These are phyloP conservation scores for Apaloderma vittatum DNA, from an alignment of 2,113 vertebrate genomes.

Conservation along the genomic window DNA sequence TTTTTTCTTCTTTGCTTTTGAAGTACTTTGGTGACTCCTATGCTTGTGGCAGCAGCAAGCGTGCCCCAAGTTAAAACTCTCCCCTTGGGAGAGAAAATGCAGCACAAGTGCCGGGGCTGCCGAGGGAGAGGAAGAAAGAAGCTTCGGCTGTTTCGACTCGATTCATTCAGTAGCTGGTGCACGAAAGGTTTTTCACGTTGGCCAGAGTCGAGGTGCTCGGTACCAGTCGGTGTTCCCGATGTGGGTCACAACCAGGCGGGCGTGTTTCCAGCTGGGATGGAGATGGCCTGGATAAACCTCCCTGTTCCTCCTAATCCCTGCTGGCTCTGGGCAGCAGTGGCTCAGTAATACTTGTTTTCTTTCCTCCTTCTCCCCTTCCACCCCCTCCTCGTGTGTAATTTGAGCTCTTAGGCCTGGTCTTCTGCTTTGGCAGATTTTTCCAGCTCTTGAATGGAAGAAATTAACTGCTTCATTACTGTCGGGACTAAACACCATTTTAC, in stretches of 20 bases:
- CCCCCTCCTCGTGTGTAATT: conserved; percentile 78
- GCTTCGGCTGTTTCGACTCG: neutral
- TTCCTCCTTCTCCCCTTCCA: conserved; percentile 67
- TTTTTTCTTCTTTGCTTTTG: neutral
- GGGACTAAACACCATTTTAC: neutral
- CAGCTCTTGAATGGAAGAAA: conserved; percentile 60
- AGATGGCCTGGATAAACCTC: conserved; percentile 31
- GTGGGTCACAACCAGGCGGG: neutral
- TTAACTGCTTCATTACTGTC: conserved; percentile 76
- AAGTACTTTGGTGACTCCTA: neutral
- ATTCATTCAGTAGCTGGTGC: neutral
- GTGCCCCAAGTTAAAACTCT: neutral
- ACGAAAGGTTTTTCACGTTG: neutral
- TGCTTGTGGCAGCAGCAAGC: neutral
- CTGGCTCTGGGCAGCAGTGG: conserved; percentile 47
- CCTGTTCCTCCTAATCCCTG: conserved; percentile 42
- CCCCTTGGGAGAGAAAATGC: neutral
- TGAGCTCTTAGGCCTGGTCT: conserved; percentile 78
- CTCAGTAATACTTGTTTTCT: conserved; percentile 73
- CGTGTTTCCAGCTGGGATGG: neutral
- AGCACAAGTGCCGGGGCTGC: neutral
- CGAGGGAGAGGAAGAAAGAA: neutral
- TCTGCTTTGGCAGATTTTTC: conserved; percentile 75
- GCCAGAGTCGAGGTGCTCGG: neutral
- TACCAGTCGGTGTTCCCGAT: neutral